Evolutionary conservation across 2,113 vertebrate species (phyloP), one percentile per base, ranked within the genome.

Genomic region (Beaufortia kweichowensis): DNA sequence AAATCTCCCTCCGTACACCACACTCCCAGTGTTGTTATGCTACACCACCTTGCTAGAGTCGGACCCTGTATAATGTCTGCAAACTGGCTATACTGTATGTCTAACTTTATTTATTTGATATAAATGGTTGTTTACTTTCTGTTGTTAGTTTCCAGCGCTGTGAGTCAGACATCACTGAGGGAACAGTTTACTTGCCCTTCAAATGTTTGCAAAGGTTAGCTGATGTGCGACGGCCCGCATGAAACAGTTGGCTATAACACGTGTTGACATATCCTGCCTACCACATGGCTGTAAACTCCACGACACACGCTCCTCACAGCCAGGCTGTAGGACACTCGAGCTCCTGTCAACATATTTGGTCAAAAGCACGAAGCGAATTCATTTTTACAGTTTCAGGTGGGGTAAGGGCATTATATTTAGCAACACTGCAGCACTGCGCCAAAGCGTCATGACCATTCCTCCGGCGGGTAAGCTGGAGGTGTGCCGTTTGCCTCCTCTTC

Each of bases 191-290:
- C 24, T 83, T 19, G 75, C 81, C 88, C 87, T 89, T 90, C 82
- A 87, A 78, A 82, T 75, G 35, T 84, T 76, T 83, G 78, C 55
- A 56, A 77, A 65, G 83, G 79, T 76, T 78, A 83, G 83, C 72
- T 77, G 75, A 82, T 78, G 84, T 83, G 82, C 79, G 79, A 75
- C 80, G 84, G 83, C 79, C 63, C 63, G 82, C 80, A 85, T 60
- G 75, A 88, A 90, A 88, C 90, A 89, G 89, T 87, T 90, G 89
- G 86, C 84, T 69, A 66, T 75, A 79, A 65, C 81, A 85, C 85
- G 85, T 87, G 78, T 82, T 78, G 71, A 74, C 79, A 72, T 81
- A 79, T 75, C 83, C 81, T 71, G 80, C 81, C 86, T 82, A 64
- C 59, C 83, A 72, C 81, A 87, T 87, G 84, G 81, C 88, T 85